phyloP scores from a whole-genome alignment of 2,113 vertebrate species.

The Pontoporia blainvillei region DNA sequence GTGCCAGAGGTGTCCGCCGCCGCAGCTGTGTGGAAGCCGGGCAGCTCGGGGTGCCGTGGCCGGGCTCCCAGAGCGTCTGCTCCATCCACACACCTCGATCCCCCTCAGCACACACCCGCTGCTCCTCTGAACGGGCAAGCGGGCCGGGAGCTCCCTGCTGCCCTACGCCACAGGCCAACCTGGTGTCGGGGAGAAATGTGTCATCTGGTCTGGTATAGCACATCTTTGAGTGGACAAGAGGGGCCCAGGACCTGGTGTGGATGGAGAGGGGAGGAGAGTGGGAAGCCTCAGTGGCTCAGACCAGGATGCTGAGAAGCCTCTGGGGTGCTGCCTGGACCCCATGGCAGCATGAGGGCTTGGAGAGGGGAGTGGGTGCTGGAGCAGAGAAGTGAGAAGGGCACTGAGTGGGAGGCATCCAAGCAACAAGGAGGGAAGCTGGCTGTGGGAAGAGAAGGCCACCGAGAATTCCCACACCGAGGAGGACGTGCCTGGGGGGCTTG shows the following conservation, averaged over 20 bases:
- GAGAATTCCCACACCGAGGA: neutral
- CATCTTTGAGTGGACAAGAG: neutral
- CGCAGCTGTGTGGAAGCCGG: neutral
- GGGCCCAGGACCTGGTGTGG: neutral
- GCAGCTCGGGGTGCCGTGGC: neutral
- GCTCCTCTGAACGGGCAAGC: neutral
- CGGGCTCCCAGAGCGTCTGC: neutral
- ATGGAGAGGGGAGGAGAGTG: neutral
- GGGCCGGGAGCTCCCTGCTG: neutral
- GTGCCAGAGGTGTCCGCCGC: neutral
- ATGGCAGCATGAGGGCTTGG: rapidly evolving
- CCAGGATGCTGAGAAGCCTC: neutral
- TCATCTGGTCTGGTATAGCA: neutral
- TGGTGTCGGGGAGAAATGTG: neutral
- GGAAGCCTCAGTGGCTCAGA: neutral
- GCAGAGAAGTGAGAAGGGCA: too few species aligned
- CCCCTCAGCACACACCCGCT: neutral
- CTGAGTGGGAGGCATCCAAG: neutral
- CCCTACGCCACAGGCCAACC: neutral
- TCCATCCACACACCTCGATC: neutral
- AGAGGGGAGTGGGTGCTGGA: neutral
- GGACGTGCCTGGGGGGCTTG: neutral
- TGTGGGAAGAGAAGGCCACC: neutral
- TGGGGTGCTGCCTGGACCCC: neutral
- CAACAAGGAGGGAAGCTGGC: neutral